Evolutionary conservation across 2,888 invertebrate species (phyloP).

Genomic region (Ophraella communa): DNA sequence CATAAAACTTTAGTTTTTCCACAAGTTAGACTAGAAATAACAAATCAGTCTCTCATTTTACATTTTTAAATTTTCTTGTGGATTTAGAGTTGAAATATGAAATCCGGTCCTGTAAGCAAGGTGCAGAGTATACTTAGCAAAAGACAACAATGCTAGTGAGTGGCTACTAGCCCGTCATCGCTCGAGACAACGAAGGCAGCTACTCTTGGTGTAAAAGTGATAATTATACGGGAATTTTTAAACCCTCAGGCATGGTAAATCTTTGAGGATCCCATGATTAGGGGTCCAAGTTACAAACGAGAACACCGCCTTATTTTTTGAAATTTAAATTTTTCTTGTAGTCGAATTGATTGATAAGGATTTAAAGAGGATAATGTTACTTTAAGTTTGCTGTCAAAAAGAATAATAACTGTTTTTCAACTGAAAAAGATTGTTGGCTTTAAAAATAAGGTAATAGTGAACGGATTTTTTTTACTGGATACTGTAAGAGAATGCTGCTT

Average conservation of each 20-base stretch:
- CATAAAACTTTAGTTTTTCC: no score
- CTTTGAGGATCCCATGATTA: slow-evolving; percentile 12
- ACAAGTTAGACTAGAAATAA: no score
- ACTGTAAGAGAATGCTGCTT: no score
- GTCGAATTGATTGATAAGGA: not conserved
- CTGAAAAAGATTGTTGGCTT: not conserved
- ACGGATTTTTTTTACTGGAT: not conserved
- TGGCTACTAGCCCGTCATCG: slow-evolving; percentile 6
- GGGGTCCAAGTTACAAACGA: not conserved
- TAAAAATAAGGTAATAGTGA: not conserved
- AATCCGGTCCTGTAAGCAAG: slow-evolving; percentile 7
- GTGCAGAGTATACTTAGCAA: slow-evolving; percentile 6
- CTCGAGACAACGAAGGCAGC: slow-evolving; percentile 8
- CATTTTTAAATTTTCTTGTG: no score
- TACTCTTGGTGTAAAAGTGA: slow-evolving; percentile 11
- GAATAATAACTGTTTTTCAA: not conserved
- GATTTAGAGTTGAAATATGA: not conserved
- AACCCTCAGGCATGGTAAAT: slow-evolving; percentile 1
- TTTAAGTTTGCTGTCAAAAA: not conserved
- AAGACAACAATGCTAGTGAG: not conserved
- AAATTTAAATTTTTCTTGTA: not conserved
- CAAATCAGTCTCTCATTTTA: no score
- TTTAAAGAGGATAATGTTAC: not conserved
- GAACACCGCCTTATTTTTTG: slow-evolving; percentile 9
- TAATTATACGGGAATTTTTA: slow-evolving; percentile 22